Evolutionary conservation across 2,113 vertebrate genomes (phyloP), one percentile per base, ranked within the genome.

Genomic region (Carettochelys insculpta): DNA sequence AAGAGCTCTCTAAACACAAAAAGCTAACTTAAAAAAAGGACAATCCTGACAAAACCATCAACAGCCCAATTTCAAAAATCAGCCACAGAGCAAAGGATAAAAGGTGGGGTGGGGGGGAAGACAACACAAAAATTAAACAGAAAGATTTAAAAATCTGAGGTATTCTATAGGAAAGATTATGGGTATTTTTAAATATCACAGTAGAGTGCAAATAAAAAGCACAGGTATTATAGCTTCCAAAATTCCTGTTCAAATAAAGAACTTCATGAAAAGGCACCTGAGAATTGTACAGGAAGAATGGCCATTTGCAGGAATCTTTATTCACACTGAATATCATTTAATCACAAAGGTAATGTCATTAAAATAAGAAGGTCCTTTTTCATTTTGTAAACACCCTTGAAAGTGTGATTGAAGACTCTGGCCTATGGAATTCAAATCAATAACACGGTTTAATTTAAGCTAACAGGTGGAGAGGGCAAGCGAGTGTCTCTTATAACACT

Each of bases 231-330:
- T 34, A 11, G 50, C 92, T 90, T 77, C 24, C 29, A 80, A 89
- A 86, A 90, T 82, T 56, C 61, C 38, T 22, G 20, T 68, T 68
- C 38, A 68, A 68, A 68, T n/a, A 68, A 86, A 20, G 47, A 50
- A 76, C 9, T 54, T 41, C 77, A 45, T 14, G 88, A 78, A 89
- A 81, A 87, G 61, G 61, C 85, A 92, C 2, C 82, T 11, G 58
- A 34, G 50, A 24, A 76, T 47, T 8, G 0, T 9, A 85, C 25
- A 13, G 31, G 19, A 51, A 82, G 51, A 58, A 77, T 0, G 1
- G 76, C 4, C 5, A 87, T 82, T 76, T 87, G 43, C 25, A 48
- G 13, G 38, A 48, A 50, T 27, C 24, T 94, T 91, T 41, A 27
- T 83, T 90, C 20, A 90, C 10, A 24, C 2, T 0, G 3, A 84